Conservation (phyloP, 2,888 invertebrate genomes). For the Falcaria lacertinaria region DNA sequence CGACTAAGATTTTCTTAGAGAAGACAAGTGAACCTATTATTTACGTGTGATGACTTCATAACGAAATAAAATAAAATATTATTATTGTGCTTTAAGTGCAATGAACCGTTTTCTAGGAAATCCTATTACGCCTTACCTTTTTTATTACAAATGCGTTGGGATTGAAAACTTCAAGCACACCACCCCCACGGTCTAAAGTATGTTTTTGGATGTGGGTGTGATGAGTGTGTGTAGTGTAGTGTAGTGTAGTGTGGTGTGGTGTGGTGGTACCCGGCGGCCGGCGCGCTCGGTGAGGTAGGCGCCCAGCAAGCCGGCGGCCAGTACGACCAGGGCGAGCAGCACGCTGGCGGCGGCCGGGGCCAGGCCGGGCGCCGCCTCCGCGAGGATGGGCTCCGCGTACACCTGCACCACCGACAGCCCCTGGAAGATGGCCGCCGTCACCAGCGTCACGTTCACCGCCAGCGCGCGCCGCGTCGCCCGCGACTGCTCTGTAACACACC, state of each 20-base stretch:
- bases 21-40: no score
- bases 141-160: no score
- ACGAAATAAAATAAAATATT: no score
- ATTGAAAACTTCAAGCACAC: no score
- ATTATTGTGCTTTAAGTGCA: no score
- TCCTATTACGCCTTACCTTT: no score
- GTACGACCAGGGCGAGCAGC: constrained; percentile 24
- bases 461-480: constrained; percentile 35
- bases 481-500: constrained; percentile 32
- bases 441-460: constrained; percentile 19
- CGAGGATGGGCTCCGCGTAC: constrained; percentile 38
- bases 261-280: constrained; percentile 33
- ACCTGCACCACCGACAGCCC: constrained; percentile 37
- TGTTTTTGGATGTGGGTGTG: neutral
- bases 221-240: neutral
- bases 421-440: constrained; percentile 33
- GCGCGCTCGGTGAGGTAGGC: constrained; percentile 34
- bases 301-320: constrained; percentile 27
- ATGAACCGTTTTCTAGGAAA: no score
- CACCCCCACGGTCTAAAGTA: no score
- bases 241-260: neutral
- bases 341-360: constrained; percentile 31
- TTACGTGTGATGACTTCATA: no score
- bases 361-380: constrained; percentile 32
- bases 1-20: no score